Evolutionary conservation across 2,797 vertebrate species (phyloP).

Genomic region (Sciurus vulgaris): DNA sequence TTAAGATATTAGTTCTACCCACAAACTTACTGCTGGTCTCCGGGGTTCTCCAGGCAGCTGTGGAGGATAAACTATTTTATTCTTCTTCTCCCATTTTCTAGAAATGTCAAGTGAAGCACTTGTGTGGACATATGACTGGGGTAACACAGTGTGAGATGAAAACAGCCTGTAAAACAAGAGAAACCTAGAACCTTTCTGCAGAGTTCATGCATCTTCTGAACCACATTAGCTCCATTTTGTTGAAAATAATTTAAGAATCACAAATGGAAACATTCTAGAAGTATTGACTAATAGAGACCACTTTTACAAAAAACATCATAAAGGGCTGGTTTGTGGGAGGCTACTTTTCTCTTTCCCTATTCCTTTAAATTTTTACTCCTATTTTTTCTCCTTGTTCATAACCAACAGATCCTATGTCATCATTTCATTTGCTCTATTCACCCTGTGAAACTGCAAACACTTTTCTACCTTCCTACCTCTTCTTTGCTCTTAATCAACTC

Average conservation of each 20-base stretch:
- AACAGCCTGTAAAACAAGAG: slow-evolving; percentile 85
- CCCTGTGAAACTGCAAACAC: too few species aligned
- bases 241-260: slow-evolving; percentile 17
- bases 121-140: slow-evolving; percentile 91
- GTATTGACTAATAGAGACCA: background rate
- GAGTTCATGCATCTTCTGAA: background rate
- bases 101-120: slow-evolving; percentile 85
- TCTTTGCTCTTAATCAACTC: too few species aligned
- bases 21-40: slow-evolving; percentile 93
- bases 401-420: too few species aligned
- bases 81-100: slow-evolving; percentile 94
- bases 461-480: too few species aligned
- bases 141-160: slow-evolving; percentile 72
- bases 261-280: background rate
- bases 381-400: too few species aligned
- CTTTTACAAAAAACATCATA: slow-evolving; percentile 34
- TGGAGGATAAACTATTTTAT: slow-evolving; percentile 92
- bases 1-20: slow-evolving; percentile 13
- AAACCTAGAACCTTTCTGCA: slow-evolving; percentile 33
- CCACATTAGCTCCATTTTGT: background rate
- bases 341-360: background rate
- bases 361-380: too few species aligned
- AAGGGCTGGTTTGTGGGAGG: background rate
- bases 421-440: too few species aligned
- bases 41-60: slow-evolving; percentile 93